phyloP scores from a whole-genome alignment of 1,140 invertebrate genomes.

The Monochamus saltuarius region DNA sequence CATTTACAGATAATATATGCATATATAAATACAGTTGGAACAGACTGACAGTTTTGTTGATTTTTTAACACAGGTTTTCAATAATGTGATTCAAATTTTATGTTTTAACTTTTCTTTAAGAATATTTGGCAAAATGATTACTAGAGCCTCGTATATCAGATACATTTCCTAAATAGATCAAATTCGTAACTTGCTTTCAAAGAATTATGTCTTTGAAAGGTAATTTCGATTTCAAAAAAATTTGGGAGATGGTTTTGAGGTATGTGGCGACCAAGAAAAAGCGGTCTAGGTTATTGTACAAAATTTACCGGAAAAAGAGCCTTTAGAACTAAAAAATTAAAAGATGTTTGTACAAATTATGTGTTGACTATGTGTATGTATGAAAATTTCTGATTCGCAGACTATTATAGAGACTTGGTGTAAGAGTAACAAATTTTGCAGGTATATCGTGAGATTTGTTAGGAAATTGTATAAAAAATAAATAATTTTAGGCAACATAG shows the following conservation, averaged over 20 bases:
- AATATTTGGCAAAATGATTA: conserved; percentile 42
- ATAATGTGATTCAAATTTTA: conserved; percentile 6
- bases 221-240: no score
- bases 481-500: conserved; percentile 36
- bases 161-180: no score
- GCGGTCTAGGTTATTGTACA: conserved; percentile 36
- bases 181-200: no score
- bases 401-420: conserved; percentile 11
- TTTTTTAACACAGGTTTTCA: conserved; percentile 14
- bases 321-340: conserved; percentile 26
- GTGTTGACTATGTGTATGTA: conserved; percentile 46
- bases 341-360: conserved; percentile 42
- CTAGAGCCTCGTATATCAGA: no score
- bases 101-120: conserved; percentile 18
- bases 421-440: conserved; percentile 18
- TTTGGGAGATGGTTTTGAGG: no score
- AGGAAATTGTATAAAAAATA: conserved; percentile 33
- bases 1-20: conserved; percentile 30
- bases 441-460: conserved; percentile 15
- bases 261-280: conserved; percentile 18
- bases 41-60: conserved; percentile 33
- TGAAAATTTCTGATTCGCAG: conserved; percentile 21
- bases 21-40: conserved; percentile 36
- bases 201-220: no score
- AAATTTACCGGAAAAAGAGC: conserved; percentile 24